Evolutionary conservation across 2,797 vertebrate species (phyloP).

Genomic region (Geotrypetes seraphini): DNA sequence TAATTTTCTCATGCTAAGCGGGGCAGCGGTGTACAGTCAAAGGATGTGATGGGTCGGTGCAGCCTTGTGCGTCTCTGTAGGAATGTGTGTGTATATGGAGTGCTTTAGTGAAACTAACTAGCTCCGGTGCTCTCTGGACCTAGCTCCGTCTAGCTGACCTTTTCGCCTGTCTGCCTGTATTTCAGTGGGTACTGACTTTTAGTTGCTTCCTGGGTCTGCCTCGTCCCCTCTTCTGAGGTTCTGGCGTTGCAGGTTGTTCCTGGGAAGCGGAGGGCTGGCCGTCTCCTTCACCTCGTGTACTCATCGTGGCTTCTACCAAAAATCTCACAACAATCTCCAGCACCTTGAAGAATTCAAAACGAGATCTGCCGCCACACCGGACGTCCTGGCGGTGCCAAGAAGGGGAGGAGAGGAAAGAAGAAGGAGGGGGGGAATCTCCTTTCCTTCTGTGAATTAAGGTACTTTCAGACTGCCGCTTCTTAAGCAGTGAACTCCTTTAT

Average conservation of each 20-base stretch:
- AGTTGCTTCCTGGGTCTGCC: conserved; percentile 87
- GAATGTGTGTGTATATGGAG: background rate
- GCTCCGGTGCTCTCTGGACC: too few relatives aligned
- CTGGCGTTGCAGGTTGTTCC: conserved; percentile 69
- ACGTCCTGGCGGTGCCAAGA: conserved; percentile 72
- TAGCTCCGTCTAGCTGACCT: too few relatives aligned
- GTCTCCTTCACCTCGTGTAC: conserved; percentile 76
- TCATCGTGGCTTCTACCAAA: conserved; percentile 64
- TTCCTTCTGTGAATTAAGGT: background rate
- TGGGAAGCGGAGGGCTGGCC: conserved; percentile 72
- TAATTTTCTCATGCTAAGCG: conserved; percentile 23
- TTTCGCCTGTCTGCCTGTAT: too few relatives aligned
- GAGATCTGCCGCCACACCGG: conserved; percentile 50
- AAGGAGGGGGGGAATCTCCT: conserved; percentile 23
- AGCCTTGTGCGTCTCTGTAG: background rate
- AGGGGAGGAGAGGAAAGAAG: conserved; percentile 42
- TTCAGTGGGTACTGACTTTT: conserved; percentile 80
- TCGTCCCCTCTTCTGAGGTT: conserved; percentile 80
- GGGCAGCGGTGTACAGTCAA: too few relatives aligned
- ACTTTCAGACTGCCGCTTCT: too few relatives aligned
- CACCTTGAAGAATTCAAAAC: conserved; percentile 34
- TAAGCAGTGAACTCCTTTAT: background rate
- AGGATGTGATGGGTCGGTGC: background rate
- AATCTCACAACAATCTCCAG: conserved; percentile 28
- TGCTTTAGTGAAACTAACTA: too few relatives aligned